These are phyloP conservation scores for Columbina picui DNA, from an alignment of 2,113 vertebrate genomes.

Conservation along the genomic window DNA sequence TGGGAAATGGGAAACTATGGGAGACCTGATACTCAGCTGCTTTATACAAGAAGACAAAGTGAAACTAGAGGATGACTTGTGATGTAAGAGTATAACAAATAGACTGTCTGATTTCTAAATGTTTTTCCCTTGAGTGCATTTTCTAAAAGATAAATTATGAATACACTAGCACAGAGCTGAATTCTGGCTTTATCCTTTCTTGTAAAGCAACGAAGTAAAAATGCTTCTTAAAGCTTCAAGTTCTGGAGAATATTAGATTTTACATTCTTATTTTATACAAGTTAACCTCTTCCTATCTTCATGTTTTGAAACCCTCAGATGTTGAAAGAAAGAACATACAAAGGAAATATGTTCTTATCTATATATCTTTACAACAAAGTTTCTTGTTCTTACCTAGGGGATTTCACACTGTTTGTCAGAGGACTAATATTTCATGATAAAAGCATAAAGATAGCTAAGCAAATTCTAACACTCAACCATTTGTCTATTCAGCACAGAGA, in stretches of 20 bases:
- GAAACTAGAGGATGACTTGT: not conserved
- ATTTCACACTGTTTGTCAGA: not conserved
- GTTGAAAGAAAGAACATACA: not conserved
- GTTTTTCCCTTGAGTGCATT: not conserved
- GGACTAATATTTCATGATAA: not conserved
- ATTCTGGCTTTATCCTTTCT: not conserved
- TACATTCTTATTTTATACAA: not conserved
- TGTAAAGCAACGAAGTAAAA: not conserved
- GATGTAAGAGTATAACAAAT: not conserved
- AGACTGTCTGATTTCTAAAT: not conserved
- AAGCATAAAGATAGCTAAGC: not conserved
- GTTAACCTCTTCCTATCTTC: not conserved
- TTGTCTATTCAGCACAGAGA: not conserved
- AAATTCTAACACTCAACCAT: not conserved
- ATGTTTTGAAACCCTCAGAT: not conserved
- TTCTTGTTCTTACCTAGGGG: not conserved
- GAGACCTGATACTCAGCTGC: not conserved
- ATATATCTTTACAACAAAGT: not conserved
- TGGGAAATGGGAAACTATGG: not conserved
- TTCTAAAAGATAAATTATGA: not conserved
- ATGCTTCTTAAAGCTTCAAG: not conserved
- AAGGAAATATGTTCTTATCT: not conserved
- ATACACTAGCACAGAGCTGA: not conserved
- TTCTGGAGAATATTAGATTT: not conserved
- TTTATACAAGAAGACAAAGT: not conserved